Base-by-base conservation (phyloP, 2,888 invertebrate genomes). In the Habrosyne pyritoides region DNA sequence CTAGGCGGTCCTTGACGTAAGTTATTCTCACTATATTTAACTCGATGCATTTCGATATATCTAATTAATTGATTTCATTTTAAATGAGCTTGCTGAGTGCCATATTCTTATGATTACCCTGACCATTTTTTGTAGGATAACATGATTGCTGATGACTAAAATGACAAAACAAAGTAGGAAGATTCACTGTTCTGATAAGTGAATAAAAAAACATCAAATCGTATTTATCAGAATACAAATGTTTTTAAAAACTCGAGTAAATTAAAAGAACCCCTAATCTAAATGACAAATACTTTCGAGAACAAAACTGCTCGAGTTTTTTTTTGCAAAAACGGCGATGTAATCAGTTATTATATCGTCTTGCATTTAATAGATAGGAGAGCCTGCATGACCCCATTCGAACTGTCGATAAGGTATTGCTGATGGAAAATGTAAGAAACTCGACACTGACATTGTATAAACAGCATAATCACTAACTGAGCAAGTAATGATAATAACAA, bases 1-100 rank as follows among this genome's bases (percentile, higher is more conserved):
- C 95, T 86, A 94, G 94, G 85, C 94, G 96, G 86, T 95, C 96
- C 72, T 93, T 96, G 71, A 95, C 95, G 96, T 96, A 84, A 88
- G 93, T 89, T 42, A 26, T 6, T 18, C 47, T 10, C n/a, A n/a
- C n/a, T n/a, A n/a, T n/a, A n/a, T n/a, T n/a, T n/a, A n/a, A n/a
- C n/a, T n/a, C n/a, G n/a, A n/a, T n/a, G n/a, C n/a, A n/a, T n/a
- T n/a, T n/a, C n/a, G n/a, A n/a, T n/a, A n/a, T n/a, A n/a, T n/a
- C n/a, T n/a, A n/a, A n/a, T n/a, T n/a, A n/a, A n/a, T n/a, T n/a
- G n/a, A n/a, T n/a, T n/a, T n/a, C n/a, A n/a, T n/a, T n/a, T n/a
- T n/a, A n/a, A n/a, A n/a, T n/a, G n/a, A n/a, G n/a, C n/a, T n/a
- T n/a, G n/a, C n/a, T n/a, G n/a, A n/a, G n/a, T n/a, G n/a, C n/a